Conservation (phyloP, 2,888 invertebrate species). For the Clitarchus hookeri region DNA sequence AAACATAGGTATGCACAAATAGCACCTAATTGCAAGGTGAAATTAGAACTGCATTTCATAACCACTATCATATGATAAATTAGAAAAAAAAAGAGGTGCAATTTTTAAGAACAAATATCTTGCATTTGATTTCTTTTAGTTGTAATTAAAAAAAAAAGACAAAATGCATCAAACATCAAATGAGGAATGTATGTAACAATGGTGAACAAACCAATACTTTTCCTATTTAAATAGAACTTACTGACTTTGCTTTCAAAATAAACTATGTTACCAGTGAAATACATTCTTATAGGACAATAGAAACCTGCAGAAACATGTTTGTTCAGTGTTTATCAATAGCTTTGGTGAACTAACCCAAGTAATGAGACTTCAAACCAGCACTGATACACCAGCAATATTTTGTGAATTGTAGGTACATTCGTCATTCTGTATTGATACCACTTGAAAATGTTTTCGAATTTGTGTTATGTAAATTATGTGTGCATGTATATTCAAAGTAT, state of each 20-base stretch:
- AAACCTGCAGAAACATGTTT: background rate
- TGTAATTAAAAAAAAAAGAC: background rate
- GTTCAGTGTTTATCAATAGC: background rate
- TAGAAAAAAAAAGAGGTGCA: background rate
- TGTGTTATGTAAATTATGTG: background rate
- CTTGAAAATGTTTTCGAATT: background rate
- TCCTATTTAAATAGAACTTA: background rate
- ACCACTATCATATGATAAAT: too few relatives aligned
- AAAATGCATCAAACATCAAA: background rate
- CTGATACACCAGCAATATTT: constrained; percentile 1
- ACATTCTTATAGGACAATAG: background rate
- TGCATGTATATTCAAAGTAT: background rate
- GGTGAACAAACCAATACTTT: background rate
- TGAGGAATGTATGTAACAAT: background rate
- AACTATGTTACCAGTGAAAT: background rate
- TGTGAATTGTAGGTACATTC: background rate
- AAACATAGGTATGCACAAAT: background rate
- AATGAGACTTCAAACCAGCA: background rate
- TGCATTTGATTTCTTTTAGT: background rate
- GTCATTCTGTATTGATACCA: background rate
- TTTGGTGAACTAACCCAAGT: background rate
- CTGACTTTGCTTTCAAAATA: background rate
- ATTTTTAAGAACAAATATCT: background rate
- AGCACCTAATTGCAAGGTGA: background rate
- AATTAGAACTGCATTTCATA: too few relatives aligned